phyloP scores from a whole-genome alignment of 2,113 vertebrate genomes.

The Dermatemys mawii region DNA sequence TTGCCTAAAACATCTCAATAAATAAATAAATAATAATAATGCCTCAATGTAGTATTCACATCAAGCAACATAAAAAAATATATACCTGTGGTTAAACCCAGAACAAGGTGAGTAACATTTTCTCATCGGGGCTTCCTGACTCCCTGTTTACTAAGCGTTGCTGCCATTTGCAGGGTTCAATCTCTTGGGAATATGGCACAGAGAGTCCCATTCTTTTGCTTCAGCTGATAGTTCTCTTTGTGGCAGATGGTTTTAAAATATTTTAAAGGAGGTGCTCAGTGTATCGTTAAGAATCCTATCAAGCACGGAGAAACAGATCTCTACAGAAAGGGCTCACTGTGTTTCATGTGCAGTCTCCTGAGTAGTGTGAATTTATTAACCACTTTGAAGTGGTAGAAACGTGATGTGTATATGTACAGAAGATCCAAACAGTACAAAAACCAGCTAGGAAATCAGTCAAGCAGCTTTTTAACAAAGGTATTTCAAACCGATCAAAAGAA shows the following conservation, averaged over 20 bases:
- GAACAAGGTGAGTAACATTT: not conserved
- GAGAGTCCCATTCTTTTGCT: not conserved
- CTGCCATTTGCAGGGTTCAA: not conserved
- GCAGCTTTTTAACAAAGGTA: constrained; percentile 75
- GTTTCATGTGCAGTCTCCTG: constrained; percentile 44
- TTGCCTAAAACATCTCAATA: not conserved
- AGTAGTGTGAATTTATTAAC: constrained; percentile 64
- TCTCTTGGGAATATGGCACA: not conserved
- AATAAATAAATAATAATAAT: not conserved
- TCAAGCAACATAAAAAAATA: not conserved
- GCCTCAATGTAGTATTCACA: not conserved
- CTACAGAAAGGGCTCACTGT: constrained; percentile 14
- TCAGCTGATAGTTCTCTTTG: constrained; percentile 1
- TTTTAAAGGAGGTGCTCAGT: constrained; percentile 19
- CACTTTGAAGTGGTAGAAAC: constrained; percentile 75
- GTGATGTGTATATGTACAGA: constrained; percentile 41
- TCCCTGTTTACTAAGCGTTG: not conserved
- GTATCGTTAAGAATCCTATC: not conserved
- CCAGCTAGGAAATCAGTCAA: constrained; percentile 76
- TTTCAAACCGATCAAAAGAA: constrained; percentile 74
- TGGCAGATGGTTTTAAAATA: constrained; percentile 38
- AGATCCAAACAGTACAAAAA: constrained; percentile 71
- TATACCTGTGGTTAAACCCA: not conserved
- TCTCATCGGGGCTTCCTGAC: not conserved
- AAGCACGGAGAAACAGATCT: constrained; percentile 50